These are phyloP conservation scores for Mimumesa dahlbomi DNA, from an alignment of 2,888 invertebrate genomes.

Conservation along the genomic window DNA sequence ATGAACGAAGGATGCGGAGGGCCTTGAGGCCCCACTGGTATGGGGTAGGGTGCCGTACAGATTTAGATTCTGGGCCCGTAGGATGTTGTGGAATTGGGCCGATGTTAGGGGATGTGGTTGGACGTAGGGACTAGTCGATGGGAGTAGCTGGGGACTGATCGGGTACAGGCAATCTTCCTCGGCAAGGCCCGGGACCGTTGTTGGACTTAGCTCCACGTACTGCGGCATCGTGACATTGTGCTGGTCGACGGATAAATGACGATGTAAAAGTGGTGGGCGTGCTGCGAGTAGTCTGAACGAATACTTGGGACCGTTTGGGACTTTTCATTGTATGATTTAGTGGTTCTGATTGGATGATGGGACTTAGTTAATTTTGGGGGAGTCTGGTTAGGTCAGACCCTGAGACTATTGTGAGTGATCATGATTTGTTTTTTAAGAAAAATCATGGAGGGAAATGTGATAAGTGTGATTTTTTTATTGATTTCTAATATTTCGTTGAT, in stretches of 20 bases:
- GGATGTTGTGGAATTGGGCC: constrained; percentile 72
- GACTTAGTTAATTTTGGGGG: no score
- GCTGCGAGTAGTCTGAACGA: background rate
- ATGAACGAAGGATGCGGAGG: constrained; percentile 58
- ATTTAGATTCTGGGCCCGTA: constrained; percentile 53
- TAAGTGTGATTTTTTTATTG: no score
- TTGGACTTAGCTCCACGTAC: constrained; percentile 72
- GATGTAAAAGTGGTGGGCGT: background rate
- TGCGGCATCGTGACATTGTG: constrained; percentile 78
- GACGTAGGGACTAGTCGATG: constrained; percentile 74
- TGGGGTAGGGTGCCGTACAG: constrained; percentile 29
- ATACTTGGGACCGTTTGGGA: background rate
- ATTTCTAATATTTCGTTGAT: no score
- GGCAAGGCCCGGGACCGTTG: constrained; percentile 70
- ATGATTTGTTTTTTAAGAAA: no score
- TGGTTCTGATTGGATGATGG: no score
- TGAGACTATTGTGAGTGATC: no score
- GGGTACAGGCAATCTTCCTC: constrained; percentile 79
- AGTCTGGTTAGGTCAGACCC: no score
- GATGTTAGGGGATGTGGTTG: constrained; percentile 76
- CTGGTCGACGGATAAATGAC: constrained; percentile 70
- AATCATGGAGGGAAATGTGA: no score
- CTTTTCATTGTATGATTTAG: no score
- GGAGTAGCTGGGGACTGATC: constrained; percentile 76
- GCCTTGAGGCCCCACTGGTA: constrained; percentile 20